A percentile compares a stretch with the other conserved stretches of the same genome.
Evolutionary conservation across 2,113 vertebrate species (phyloP).

Genomic region (Apus apus): DNA sequence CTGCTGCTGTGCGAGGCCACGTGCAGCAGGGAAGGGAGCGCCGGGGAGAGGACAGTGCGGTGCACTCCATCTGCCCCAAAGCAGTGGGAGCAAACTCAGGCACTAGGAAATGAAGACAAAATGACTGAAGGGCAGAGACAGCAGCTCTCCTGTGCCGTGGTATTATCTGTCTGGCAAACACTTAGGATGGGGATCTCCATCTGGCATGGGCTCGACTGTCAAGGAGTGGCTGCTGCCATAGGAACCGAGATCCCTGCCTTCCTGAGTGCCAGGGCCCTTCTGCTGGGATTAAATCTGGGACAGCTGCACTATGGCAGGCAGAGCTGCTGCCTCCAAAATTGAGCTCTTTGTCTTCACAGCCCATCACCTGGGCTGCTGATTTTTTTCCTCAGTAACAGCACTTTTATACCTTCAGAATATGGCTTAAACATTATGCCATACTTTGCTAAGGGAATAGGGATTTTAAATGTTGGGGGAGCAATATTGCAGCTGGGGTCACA

Average conservation of each 20-base stretch:
- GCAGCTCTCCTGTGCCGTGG: not conserved
- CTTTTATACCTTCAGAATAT: not conserved
- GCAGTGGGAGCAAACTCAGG: not conserved
- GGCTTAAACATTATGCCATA: not conserved
- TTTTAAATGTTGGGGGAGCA: not conserved
- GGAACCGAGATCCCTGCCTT: not conserved
- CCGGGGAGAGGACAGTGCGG: not conserved
- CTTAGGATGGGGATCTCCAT: not conserved
- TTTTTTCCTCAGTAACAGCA: too few species aligned
- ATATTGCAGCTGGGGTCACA: not conserved
- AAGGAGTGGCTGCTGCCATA: constrained; percentile 26
- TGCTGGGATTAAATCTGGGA: not conserved
- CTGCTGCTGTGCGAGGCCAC: fast-evolving
- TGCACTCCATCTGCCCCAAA: fast-evolving
- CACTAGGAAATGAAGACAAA: not conserved
- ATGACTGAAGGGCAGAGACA: not conserved
- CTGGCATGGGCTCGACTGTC: fast-evolving
- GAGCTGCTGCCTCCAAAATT: fast-evolving
- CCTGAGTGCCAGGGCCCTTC: not conserved
- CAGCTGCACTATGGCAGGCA: not conserved
- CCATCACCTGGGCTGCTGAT: not conserved
- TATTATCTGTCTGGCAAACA: not conserved
- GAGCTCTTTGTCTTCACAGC: not conserved
- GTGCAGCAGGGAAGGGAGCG: not conserved
- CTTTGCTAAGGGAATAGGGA: not conserved